Evolutionary conservation across 2,797 vertebrate genomes (phyloP).

Genomic region (Cuniculus paca): DNA sequence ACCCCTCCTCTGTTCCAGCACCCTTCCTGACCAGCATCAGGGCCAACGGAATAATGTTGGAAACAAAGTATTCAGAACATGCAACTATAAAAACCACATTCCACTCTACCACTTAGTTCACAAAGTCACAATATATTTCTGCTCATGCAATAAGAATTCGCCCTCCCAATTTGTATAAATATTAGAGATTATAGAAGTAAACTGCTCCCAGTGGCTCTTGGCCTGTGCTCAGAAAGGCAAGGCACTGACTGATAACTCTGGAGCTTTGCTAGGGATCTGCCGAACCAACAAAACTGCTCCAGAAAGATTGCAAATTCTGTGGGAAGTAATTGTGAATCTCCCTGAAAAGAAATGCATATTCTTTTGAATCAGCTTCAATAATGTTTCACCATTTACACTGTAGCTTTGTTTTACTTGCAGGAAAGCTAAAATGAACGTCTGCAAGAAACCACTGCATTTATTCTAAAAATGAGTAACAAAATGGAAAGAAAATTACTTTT

Average conservation of each 20-base stretch:
- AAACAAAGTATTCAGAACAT: too few species aligned
- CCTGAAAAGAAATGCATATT: constrained; percentile 28
- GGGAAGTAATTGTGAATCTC: constrained; percentile 29
- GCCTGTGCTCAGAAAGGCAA: neutral
- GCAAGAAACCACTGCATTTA: neutral
- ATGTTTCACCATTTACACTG: constrained; percentile 42
- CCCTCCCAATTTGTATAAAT: too few species aligned
- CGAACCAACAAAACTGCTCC: constrained; percentile 43
- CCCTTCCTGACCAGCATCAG: neutral
- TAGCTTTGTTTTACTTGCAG: constrained; percentile 48
- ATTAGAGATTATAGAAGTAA: neutral
- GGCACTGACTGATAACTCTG: neutral
- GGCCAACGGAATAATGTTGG: neutral
- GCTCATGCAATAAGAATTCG: too few species aligned
- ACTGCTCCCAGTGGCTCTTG: neutral
- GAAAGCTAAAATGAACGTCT: constrained; percentile 18
- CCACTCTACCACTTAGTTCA: too few species aligned
- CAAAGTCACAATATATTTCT: too few species aligned
- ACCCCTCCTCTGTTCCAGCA: too few species aligned
- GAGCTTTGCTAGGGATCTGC: constrained; percentile 27
- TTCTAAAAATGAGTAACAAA: constrained; percentile 38
- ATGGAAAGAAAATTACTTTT: constrained; percentile 33
- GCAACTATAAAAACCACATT: too few species aligned
- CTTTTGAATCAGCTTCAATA: constrained; percentile 62
- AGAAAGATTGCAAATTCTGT: constrained; percentile 56